Percentiles rank a stretch among this genome's conserved stretches.
phyloP scores from a whole-genome alignment of 2,797 vertebrate species.

The Leptodactylus fallax region DNA sequence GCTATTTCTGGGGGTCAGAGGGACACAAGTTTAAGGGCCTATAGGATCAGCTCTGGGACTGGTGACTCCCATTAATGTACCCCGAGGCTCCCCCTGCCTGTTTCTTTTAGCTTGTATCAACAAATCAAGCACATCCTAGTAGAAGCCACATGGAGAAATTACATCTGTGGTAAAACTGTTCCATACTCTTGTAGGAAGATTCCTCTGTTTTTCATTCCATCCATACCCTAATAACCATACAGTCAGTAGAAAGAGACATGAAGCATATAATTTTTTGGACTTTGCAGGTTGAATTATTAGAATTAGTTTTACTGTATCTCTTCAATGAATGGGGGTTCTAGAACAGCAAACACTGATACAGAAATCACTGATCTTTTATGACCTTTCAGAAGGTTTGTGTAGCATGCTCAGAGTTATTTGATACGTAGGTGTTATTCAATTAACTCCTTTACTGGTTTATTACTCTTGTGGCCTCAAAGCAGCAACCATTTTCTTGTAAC shows the following conservation, averaged over 20 bases:
- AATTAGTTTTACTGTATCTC: neutral
- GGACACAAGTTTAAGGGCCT: too few relatives aligned
- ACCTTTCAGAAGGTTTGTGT: constrained; percentile 36
- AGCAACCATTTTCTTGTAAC: constrained; percentile 14
- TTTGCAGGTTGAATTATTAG: neutral
- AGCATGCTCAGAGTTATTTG: constrained; percentile 22
- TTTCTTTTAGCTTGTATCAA: too few relatives aligned
- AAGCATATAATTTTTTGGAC: neutral
- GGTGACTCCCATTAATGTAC: too few relatives aligned
- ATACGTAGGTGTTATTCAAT: constrained; percentile 38
- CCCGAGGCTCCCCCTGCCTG: too few relatives aligned
- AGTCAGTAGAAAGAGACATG: neutral
- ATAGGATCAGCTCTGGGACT: too few relatives aligned
- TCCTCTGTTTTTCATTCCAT: neutral
- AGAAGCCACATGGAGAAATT: too few relatives aligned
- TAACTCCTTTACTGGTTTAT: constrained; percentile 39
- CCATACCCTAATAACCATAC: neutral
- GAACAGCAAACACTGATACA: neutral
- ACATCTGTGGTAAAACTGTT: too few relatives aligned
- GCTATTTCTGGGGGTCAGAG: too few relatives aligned
- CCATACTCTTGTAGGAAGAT: too few relatives aligned
- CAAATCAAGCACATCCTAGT: too few relatives aligned
- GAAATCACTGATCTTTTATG: constrained; percentile 19
- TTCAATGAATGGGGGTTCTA: neutral
- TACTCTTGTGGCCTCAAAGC: constrained; percentile 20